Conservation (phyloP, 1,140 invertebrate genomes). For the Lethrus apterus region DNA sequence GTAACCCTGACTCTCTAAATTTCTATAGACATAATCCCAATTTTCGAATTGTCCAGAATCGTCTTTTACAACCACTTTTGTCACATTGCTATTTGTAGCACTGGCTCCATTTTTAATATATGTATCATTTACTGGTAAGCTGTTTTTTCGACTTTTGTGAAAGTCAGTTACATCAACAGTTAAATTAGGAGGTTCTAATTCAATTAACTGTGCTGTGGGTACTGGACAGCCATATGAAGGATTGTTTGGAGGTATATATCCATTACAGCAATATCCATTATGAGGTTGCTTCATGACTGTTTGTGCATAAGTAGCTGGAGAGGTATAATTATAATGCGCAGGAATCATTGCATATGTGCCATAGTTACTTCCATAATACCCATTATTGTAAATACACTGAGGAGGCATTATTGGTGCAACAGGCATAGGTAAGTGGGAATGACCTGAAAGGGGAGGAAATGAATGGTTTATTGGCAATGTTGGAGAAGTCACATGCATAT, state of each 20-base stretch:
- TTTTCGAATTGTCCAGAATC: conserved; percentile 54
- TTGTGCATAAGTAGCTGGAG: conserved; percentile 22
- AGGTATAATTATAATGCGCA: conserved; percentile 19
- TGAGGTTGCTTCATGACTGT: conserved; percentile 31
- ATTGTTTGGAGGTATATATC: conserved; percentile 33
- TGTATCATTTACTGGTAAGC: conserved; percentile 17
- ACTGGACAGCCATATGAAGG: conserved; percentile 19
- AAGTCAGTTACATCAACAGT: conserved; percentile 1
- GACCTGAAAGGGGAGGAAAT: conserved; percentile 23
- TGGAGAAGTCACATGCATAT: not conserved
- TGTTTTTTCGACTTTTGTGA: conserved; percentile 17
- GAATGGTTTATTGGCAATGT: conserved; percentile 20
- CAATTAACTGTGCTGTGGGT: conserved; percentile 59
- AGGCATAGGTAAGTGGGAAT: conserved; percentile 15
- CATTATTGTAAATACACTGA: conserved; percentile 22
- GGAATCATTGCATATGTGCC: conserved; percentile 19
- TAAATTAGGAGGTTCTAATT: conserved; percentile 48
- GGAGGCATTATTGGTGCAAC: conserved; percentile 8
- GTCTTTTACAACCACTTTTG: conserved; percentile 34
- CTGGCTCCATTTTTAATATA: conserved; percentile 12
- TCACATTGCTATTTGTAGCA: not conserved
- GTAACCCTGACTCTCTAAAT: conserved; percentile 65
- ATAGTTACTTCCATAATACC: conserved; percentile 25
- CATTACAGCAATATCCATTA: conserved; percentile 38
- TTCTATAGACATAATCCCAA: conserved; percentile 73